A percentile compares a stretch with the other conserved stretches of the same genome.
Evolutionary conservation across 2,888 invertebrate genomes (phyloP).

Genomic region (Patella ulyssiponensis): DNA sequence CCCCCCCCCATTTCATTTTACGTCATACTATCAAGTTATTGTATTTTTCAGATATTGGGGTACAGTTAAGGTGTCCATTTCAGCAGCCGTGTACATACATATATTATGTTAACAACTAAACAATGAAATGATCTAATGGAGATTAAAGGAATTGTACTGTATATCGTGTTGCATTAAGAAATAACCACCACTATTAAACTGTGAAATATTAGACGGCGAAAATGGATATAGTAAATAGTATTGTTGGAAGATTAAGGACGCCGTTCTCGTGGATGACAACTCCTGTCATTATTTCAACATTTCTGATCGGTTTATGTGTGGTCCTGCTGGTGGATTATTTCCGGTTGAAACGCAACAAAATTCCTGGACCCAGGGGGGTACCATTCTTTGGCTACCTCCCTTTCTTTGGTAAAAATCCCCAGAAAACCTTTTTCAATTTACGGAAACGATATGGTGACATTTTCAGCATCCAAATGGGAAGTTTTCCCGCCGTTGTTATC

Average conservation of each 20-base stretch:
- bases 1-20: too few species aligned
- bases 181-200: too few species aligned
- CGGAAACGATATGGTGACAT: slow-evolving; percentile 38
- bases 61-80: too few species aligned
- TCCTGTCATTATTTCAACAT: background rate
- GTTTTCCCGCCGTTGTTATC: slow-evolving; percentile 39
- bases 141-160: too few species aligned
- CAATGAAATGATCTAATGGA: too few species aligned
- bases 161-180: too few species aligned
- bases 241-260: background rate
- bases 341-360: slow-evolving; percentile 14
- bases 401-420: slow-evolving; percentile 32
- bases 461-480: slow-evolving; percentile 38
- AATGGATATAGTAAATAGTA: background rate
- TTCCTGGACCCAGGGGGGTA: slow-evolving; percentile 41
- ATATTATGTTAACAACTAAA: too few species aligned
- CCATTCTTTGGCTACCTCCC: slow-evolving; percentile 42
- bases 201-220: background rate
- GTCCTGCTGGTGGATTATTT: background rate
- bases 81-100: too few species aligned
- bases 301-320: background rate
- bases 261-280: background rate
- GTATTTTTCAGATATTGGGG: too few species aligned
- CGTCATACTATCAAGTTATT: too few species aligned
- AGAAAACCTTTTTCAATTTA: slow-evolving; percentile 26